Conservation (phyloP, 2,113 vertebrate species). For the Cavia porcellus region DNA sequence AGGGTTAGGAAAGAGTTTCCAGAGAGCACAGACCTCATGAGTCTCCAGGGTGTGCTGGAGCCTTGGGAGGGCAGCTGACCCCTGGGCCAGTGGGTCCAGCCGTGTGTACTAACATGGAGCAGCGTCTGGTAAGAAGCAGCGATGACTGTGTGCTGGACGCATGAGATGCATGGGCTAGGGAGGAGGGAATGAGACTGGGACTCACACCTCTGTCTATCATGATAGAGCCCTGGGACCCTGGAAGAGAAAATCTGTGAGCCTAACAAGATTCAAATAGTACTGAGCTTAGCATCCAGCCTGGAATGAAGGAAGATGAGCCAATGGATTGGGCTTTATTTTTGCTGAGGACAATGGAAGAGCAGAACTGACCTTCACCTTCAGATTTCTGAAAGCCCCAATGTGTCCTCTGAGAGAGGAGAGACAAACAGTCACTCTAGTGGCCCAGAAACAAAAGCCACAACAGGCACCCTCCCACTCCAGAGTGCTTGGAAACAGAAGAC, state of each 20-base stretch:
- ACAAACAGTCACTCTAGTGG: too few relatives aligned
- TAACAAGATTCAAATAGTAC: accelerated
- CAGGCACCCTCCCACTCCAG: not conserved
- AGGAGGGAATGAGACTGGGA: not conserved
- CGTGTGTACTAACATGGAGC: too few relatives aligned
- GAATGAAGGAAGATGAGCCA: not conserved
- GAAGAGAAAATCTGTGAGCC: not conserved
- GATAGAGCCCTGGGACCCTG: accelerated
- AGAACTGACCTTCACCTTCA: not conserved
- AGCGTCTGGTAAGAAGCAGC: too few relatives aligned
- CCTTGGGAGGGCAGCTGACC: not conserved
- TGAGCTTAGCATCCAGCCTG: not conserved
- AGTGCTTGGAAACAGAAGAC: not conserved
- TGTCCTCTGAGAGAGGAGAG: not conserved
- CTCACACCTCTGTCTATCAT: not conserved
- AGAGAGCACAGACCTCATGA: not conserved
- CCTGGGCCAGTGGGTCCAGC: not conserved
- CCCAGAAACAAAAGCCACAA: not conserved
- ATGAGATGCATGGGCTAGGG: accelerated
- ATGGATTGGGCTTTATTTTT: not conserved
- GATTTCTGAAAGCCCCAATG: not conserved
- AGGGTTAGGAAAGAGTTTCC: not conserved
- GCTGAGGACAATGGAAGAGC: not conserved
- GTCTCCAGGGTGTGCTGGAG: not conserved
- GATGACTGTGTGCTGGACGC: not conserved